These are phyloP conservation scores for Pemphredon lugubris DNA, from an alignment of 2,888 invertebrate genomes.

Conservation along the genomic window DNA sequence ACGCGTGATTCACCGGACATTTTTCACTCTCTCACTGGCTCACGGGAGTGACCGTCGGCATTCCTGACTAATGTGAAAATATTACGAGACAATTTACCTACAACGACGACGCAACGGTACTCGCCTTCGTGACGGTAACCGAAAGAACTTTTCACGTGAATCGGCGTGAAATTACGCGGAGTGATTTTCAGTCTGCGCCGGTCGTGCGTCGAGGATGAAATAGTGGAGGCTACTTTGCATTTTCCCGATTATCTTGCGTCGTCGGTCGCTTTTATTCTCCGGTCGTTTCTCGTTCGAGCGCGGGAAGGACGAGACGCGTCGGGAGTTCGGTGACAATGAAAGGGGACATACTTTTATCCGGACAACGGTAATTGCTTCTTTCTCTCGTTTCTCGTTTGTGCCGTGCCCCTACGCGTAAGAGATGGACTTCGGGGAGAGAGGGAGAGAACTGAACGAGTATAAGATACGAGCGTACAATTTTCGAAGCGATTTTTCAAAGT, in stretches of 20 bases:
- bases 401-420: too few species aligned
- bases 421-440: too few species aligned
- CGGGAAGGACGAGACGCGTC: slow-evolving; percentile 2
- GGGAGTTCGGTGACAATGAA: slow-evolving; percentile 23
- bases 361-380: slow-evolving; percentile 44
- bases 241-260: slow-evolving; percentile 11
- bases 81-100: neutral
- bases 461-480: slow-evolving; percentile 1
- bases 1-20: slow-evolving; percentile 13
- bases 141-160: neutral
- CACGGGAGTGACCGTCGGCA: neutral
- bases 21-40: neutral
- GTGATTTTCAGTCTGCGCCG: too few species aligned
- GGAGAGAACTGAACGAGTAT: too few species aligned
- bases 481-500: too few species aligned
- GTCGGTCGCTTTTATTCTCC: slow-evolving; percentile 4
- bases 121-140: neutral
- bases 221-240: slow-evolving; percentile 27
- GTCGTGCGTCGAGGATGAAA: too few species aligned
- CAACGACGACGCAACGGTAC: neutral
- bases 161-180: too few species aligned
- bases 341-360: slow-evolving; percentile 15
- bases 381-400: slow-evolving; percentile 33
- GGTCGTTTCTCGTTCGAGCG: neutral
- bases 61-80: neutral